Base-by-base conservation (phyloP, 2,888 invertebrate species). In the Aphodius sticticus region DNA sequence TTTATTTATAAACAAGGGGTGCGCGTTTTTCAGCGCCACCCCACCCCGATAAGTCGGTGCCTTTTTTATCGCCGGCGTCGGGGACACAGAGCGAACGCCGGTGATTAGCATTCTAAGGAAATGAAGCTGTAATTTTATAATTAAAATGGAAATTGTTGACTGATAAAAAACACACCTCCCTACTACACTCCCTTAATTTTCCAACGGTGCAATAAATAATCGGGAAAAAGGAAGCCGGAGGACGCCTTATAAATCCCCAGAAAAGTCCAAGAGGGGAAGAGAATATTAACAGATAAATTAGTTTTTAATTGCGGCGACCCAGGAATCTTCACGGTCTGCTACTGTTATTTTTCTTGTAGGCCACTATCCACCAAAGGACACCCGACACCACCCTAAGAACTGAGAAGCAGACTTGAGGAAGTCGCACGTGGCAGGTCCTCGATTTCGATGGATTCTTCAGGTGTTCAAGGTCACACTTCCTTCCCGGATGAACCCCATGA, bases 131-230 rank as follows among this genome's bases (percentile, higher is more conserved):
- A 83, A 84, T 84, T 81, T 82, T 78, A 77, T 82, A 84, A 84
- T 84, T 84, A 84, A 84, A 84, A 84, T 84, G 84, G 82, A 82
- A 84, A 84, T 84, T 84, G 74, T 81, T 53, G 78, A 81, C 82
- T 84, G 82, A 84, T 82, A 83, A 83, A 83, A 82, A 84, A 78
- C 81, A 80, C 80, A 82, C 81, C 79, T 79, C 77, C 70, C 78
- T 78, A 78, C 72, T 80, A 69, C 75, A 76, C 74, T 70, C 69
- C 9, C 26, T 69, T 79, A 79, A 79, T 79, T 69, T 76, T n/a
- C n/a, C 75, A 16, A 71, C 74, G 12, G 15, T 53, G 36, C 74
- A 74, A 74, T 74, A 74, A 74, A 74, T 74, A 74, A 74, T 74
- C 35, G 37, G n/a, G 74, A 35, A 74, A 36, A 74, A 74, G 37